Conservation (phyloP, 1,140 invertebrate species). For the Heliconius melpomene region DNA sequence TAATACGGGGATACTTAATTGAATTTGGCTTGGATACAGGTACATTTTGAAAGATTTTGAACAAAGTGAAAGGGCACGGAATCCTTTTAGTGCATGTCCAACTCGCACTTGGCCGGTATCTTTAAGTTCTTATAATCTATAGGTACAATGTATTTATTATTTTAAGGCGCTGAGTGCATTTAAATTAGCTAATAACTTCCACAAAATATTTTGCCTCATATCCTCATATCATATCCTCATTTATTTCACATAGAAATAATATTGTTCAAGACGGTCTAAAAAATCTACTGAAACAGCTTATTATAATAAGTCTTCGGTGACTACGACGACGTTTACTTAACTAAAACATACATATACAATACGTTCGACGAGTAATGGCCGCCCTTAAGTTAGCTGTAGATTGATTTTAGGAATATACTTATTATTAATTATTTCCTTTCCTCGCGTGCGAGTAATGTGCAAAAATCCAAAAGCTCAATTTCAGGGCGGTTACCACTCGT, state of each 20-base stretch:
- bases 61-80: background rate
- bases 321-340: background rate
- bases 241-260: background rate
- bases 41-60: no score
- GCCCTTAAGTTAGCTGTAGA: no score
- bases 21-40: background rate
- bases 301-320: background rate
- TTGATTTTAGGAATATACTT: no score
- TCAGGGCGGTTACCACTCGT: no score
- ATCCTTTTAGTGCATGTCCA: background rate
- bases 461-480: no score
- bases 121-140: background rate
- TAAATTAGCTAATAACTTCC: background rate
- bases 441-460: no score
- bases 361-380: background rate
- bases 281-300: slow-evolving; percentile 13
- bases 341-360: background rate
- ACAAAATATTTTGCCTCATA: background rate
- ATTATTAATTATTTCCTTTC: no score
- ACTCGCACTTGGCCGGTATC: background rate
- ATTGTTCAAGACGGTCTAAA: slow-evolving; percentile 1
- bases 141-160: background rate
- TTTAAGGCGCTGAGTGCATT: background rate
- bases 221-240: background rate
- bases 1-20: no score